Base-by-base conservation (phyloP, 2,888 invertebrate species). In the Melanostoma scalare region DNA sequence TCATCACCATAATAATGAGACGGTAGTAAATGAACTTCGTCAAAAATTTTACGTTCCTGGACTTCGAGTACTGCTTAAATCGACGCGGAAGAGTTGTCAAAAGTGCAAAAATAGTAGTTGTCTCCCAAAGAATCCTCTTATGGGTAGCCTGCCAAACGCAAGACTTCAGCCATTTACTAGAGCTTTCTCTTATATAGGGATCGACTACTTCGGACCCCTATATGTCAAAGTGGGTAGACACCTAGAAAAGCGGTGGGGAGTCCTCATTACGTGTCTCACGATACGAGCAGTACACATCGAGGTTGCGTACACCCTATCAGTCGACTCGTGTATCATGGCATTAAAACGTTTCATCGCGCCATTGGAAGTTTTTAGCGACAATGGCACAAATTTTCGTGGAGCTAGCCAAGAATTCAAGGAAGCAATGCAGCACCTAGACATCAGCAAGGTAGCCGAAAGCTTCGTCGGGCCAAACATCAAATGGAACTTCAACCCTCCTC, bases 401-500 rank as follows among this genome's bases (percentile, higher is more conserved):
- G 80, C 85, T 0, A 71, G 67, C 5, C 6, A 8, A 10, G 56
- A 68, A 9, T 5, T 68, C 8, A 55, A 56, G 3, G 46, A 55
- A 20, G 44, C 55, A 30, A 3, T 68, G 2, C 8, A 38, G 4
- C 55, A 77, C 2, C 6, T 77, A 2, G 8, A 75, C 3, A 40
- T 44, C 3, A 42, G 58, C 0, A 40, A 60, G 31, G 1, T 77
- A 33, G 40, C 46, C 10, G 30, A 50, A 8, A 50, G 9, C n/a
- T 74, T 79, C 48, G 36, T 60, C 3, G 31, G 38, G 2, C 33
- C 60, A n/a, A 42, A 56, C 2, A 81, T 85, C 2, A 65, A 74
- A n/a, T 86, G 86, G 86, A 75, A 73, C 2, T 86, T 87, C 44
- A 86, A 81, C 38, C 85, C 86, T 0, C 87, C 86, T 6, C 52